These are phyloP conservation scores for Spilogale gracilis DNA, from an alignment of 2,113 vertebrate genomes.

Conservation along the genomic window DNA sequence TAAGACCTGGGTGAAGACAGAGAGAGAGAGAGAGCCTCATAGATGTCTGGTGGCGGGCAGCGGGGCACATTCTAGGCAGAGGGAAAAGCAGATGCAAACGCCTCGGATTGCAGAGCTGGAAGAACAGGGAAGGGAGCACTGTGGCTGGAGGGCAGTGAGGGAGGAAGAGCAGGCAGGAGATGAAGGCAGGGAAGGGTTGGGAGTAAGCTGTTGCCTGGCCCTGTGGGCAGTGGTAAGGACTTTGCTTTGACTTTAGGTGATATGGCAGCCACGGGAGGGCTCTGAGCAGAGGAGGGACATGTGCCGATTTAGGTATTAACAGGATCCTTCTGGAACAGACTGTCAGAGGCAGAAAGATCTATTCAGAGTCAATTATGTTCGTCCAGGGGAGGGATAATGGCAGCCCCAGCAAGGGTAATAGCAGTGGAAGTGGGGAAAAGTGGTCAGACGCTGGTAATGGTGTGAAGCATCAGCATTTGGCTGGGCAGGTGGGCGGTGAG, in stretches of 20 bases:
- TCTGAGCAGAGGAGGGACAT: background rate
- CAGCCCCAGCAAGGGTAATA: background rate
- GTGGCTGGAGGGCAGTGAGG: background rate
- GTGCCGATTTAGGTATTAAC: background rate
- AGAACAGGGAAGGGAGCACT: background rate
- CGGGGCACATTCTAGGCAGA: background rate
- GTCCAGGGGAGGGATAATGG: constrained; percentile 13
- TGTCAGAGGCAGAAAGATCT: background rate
- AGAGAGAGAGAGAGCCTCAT: background rate
- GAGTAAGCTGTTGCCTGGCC: too few relatives aligned
- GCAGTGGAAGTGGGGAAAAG: background rate
- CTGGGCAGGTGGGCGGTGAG: background rate
- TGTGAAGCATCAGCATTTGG: background rate
- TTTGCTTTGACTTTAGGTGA: background rate
- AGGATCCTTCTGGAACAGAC: background rate
- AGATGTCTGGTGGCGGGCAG: background rate
- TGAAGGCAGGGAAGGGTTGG: background rate
- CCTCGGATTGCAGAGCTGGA: background rate
- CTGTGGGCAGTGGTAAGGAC: background rate
- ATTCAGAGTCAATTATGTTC: background rate
- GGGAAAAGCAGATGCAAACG: background rate
- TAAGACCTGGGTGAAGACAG: background rate
- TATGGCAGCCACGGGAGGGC: background rate
- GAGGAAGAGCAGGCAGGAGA: background rate
- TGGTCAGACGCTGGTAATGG: background rate